Evolutionary conservation across 2,797 vertebrate genomes (phyloP), one percentile per base, ranked within the genome.

Genomic region (Taenioides sp.): DNA sequence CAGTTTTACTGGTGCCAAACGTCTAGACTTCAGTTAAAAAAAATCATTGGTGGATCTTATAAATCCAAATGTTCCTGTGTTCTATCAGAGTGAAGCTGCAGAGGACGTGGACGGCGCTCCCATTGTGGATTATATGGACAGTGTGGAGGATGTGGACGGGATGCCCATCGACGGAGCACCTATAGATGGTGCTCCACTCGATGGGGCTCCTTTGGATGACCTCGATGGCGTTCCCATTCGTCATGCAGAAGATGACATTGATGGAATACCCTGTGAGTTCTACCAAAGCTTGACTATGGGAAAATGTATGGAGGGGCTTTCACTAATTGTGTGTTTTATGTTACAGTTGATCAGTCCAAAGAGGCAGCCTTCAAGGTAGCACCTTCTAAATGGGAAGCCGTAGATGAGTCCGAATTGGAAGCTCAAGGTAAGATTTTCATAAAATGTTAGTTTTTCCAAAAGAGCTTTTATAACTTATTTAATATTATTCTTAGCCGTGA

Each of bases 331-430:
- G 9, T 25, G 10, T 3, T 58, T 31, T 7, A 68, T 59, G 66
- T 72, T 80, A 70, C 59, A 97, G 97, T 96, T 86, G 97, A 97
- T 90, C 88, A 93, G 0, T 82, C 94, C 5, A 98, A 98, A 81
- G 96, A 96, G 60, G 92, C 96, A 1, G 94, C 96, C 73, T 99
- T 99, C 90, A 99, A 99, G 90, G 95, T 99, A 71, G 98, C 98
- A 0, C 98, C 97, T 9, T 99, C 98, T 0, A 99, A 99, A 82
- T 99, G 98, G 98, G 98, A 99, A 92, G 98, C 95, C 64, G 98
- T 99, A 76, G 97, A 99, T 79, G 98, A 97, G 86, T 76, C 97
- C 0, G 96, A 96, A 84, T 91, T 99, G 69, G 93, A 96, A 87
- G 92, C 96, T 79, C 98, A 99, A 92, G 97, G 98, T 99, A 81